Evolutionary conservation across 2,888 invertebrate genomes (phyloP).

Genomic region (Bugula neritina): DNA sequence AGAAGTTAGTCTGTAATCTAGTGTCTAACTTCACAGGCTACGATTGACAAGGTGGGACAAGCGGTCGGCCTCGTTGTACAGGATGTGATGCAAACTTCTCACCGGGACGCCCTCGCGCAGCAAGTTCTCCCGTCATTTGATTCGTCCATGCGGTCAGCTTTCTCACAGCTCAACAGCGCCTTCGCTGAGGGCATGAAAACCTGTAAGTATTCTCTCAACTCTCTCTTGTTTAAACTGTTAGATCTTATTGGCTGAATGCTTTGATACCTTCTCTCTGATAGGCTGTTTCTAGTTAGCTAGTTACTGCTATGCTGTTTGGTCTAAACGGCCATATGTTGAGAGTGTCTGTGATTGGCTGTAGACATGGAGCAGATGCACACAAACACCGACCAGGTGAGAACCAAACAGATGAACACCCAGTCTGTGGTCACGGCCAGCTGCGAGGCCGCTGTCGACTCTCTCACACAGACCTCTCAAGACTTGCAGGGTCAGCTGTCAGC

Average conservation of each 20-base stretch:
- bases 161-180: not conserved
- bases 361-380: slow-evolving; percentile 9
- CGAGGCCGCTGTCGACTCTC: not conserved
- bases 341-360: not conserved
- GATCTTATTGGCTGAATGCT: too few species aligned
- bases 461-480: not conserved
- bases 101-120: slow-evolving; percentile 70
- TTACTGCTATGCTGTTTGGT: too few species aligned
- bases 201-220: not conserved
- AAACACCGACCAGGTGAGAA: not conserved
- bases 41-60: slow-evolving; percentile 65
- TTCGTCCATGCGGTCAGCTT: not conserved
- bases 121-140: slow-evolving; percentile 75
- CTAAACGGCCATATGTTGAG: too few species aligned
- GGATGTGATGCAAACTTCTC: slow-evolving; percentile 63
- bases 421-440: slow-evolving; percentile 10
- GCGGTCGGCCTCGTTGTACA: slow-evolving; percentile 58
- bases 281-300: too few species aligned
- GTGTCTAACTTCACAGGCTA: slow-evolving; percentile 63
- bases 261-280: too few species aligned
- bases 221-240: too few species aligned
- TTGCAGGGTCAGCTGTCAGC: not conserved
- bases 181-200: not conserved
- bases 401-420: slow-evolving; percentile 23
- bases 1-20: too few species aligned